phyloP scores from a whole-genome alignment of 2,113 vertebrate genomes.

The Willisornis vidua region DNA sequence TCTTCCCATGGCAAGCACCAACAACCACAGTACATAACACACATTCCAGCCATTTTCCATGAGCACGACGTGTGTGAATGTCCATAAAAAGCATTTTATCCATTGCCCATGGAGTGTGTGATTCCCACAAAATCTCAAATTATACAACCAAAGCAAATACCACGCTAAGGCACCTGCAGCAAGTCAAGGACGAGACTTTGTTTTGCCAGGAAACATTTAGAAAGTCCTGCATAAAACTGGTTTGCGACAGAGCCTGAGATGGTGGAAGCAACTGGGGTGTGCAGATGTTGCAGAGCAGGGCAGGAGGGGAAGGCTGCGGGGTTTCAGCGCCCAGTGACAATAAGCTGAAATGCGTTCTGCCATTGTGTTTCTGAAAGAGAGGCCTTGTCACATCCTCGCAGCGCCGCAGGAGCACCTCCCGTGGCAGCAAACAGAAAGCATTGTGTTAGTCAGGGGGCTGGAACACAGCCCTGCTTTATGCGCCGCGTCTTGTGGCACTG shows the following conservation, averaged over 20 bases:
- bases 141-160: neutral
- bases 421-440: slow-evolving; percentile 32
- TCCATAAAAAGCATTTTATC: neutral
- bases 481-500: neutral
- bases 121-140: neutral
- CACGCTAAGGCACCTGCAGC: neutral
- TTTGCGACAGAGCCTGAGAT: neutral
- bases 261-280: neutral
- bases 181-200: neutral
- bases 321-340: neutral
- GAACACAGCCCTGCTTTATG: neutral
- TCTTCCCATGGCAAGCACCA: neutral
- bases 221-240: neutral
- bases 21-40: neutral
- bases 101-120: neutral
- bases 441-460: slow-evolving; percentile 17
- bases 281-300: neutral
- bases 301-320: neutral
- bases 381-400: neutral
- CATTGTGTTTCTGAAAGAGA: slow-evolving; percentile 28
- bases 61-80: neutral
- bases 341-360: slow-evolving; percentile 15
- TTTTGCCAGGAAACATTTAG: neutral
- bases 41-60: neutral
- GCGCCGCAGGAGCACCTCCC: neutral